A percentile compares a stretch with the other conserved stretches of the same genome.
Evolutionary conservation across 2,797 vertebrate species (phyloP).

Genomic region (Periophthalmus magnuspinnatus): DNA sequence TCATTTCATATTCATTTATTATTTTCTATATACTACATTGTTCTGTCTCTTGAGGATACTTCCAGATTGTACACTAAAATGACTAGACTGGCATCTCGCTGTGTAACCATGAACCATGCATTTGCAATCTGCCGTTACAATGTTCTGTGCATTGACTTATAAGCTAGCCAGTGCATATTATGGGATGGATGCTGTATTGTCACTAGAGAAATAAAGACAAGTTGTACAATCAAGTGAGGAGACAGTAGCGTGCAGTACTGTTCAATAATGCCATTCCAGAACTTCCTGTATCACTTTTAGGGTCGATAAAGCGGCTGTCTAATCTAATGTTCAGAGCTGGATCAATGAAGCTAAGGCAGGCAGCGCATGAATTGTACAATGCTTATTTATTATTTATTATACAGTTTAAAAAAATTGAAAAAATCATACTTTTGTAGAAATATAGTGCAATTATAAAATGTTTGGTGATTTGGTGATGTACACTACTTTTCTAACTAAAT

Average conservation of each 20-base stretch:
- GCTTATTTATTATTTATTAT: neutral
- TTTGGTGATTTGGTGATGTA: no score
- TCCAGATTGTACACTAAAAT: neutral
- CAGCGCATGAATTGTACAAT: neutral
- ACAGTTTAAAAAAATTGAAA: neutral
- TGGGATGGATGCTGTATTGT: neutral
- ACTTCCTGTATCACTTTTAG: conserved; percentile 2
- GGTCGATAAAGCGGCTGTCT: neutral
- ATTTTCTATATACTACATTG: neutral
- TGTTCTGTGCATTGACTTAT: neutral
- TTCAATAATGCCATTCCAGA: conserved; percentile 7
- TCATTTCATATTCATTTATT: neutral
- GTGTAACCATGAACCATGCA: conserved; percentile 3
- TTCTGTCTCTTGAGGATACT: neutral
- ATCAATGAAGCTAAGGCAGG: neutral
- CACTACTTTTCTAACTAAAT: no score
- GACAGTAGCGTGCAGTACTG: neutral
- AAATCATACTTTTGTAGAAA: no score
- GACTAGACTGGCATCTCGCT: neutral
- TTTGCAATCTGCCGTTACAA: neutral
- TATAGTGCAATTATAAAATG: no score
- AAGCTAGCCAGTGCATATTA: neutral
- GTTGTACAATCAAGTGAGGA: neutral
- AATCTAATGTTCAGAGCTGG: conserved; percentile 3
- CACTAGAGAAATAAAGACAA: conserved; percentile 1